Percentiles rank a stretch among this genome's conserved stretches.
phyloP scores from a whole-genome alignment of 2,113 vertebrate species.

The Galbula dea region DNA sequence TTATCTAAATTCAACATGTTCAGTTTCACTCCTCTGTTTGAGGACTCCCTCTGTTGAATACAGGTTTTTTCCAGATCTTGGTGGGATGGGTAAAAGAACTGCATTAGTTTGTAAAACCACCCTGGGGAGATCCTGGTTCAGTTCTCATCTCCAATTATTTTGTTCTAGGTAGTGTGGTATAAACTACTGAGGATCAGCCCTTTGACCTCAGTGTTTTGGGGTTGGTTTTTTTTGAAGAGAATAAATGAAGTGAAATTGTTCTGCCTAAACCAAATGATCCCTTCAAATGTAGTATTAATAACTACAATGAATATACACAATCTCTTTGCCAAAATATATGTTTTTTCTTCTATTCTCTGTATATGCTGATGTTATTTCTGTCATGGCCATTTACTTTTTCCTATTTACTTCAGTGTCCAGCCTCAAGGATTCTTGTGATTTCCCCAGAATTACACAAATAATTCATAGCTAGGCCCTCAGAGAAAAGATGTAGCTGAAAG shows the following conservation, averaged over 20 bases:
- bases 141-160: background rate
- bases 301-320: background rate
- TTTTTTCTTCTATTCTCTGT: background rate
- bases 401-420: background rate
- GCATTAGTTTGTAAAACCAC: background rate
- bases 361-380: background rate
- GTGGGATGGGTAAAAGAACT: background rate
- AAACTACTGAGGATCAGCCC: background rate
- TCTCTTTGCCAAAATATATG: background rate
- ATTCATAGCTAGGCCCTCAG: slow-evolving; percentile 1
- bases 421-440: background rate
- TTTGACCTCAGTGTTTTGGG: background rate
- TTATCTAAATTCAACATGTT: background rate
- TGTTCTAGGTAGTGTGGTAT: background rate
- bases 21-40: background rate
- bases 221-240: background rate
- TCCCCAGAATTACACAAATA: slow-evolving; percentile 2
- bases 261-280: background rate
- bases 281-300: background rate
- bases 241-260: background rate
- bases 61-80: background rate
- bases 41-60: background rate
- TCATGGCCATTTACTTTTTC: background rate
- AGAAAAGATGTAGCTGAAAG: background rate
- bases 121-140: background rate